Conservation (phyloP, 1,140 invertebrate genomes). For the Drosophila rufa region DNA sequence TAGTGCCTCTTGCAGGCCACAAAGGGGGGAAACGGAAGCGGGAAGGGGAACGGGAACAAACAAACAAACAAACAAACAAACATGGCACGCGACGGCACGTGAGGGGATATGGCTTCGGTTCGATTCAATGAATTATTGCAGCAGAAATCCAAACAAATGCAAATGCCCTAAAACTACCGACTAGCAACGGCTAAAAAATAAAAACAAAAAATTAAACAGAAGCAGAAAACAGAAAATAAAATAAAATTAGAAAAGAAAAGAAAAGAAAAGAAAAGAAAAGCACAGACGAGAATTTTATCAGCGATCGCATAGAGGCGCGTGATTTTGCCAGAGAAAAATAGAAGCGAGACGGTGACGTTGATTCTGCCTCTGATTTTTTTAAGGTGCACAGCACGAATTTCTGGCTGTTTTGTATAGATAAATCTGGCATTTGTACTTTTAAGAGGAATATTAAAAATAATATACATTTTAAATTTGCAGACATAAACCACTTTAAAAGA, state of each 20-base stretch:
- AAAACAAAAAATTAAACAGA: neutral
- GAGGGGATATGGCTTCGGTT: neutral
- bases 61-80: constrained; percentile 7
- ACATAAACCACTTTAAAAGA: too few relatives aligned
- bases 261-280: neutral
- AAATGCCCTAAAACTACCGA: constrained; percentile 15
- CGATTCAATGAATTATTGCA: constrained; percentile 52
- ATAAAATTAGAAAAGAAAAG: constrained; percentile 1
- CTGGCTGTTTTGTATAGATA: neutral
- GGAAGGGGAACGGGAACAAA: too few relatives aligned
- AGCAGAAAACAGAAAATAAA: constrained; percentile 1
- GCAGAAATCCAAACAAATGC: constrained; percentile 43
- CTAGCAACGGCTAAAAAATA: neutral
- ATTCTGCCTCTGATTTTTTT: constrained; percentile 18
- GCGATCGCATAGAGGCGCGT: constrained; percentile 71
- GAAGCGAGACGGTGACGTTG: constrained; percentile 68
- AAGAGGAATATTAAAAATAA: too few relatives aligned
- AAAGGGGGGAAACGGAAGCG: too few relatives aligned
- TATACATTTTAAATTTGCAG: too few relatives aligned
- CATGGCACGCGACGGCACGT: constrained; percentile 9
- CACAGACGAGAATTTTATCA: constrained; percentile 58
- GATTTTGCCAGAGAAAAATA: constrained; percentile 74
- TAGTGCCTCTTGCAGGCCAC: constrained; percentile 14
- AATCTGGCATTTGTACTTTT: too few relatives aligned
- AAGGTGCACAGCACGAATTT: constrained; percentile 16